Evolutionary conservation across 2,888 invertebrate genomes (phyloP), one percentile per base, ranked within the genome.

Genomic region (Phymatocera aterrima): DNA sequence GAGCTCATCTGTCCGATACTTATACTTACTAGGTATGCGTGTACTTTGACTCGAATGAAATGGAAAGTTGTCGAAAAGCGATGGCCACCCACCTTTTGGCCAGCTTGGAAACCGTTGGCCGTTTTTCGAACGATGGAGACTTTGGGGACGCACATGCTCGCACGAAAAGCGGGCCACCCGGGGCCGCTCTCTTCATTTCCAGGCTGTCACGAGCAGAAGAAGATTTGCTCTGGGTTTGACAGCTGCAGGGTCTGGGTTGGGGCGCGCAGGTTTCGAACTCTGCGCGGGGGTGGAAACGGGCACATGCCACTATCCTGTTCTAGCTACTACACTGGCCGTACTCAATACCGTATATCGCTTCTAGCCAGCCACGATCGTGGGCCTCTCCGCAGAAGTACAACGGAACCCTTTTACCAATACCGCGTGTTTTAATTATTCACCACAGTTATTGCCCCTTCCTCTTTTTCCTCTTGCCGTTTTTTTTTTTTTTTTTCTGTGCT

Each of bases 221-320:
- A 90, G 90, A 90, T 90, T 90, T 88, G 87, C 87, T 85, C 89
- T 90, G 90, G 86, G 88, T 88, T 89, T 90, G 90, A 90, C 90
- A 90, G 90, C 88, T 89, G 88, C 88, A 90, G 89, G 88, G 88
- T 88, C 88, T 88, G 88, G 89, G 87, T 83, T 83, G 84, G 83
- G 83, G 82, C 81, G 81, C 37, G 79, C 83, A 84, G 84, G 85
- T 83, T 86, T 83, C 83, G 85, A 85, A 84, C 84, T 85, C 82
- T 84, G 86, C 82, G 82, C 84, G 83, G 84, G 83, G 85, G 86
- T 81, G 84, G 82, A 80, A 72, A 31, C 51, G 72, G 72, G 72
- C 48, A 72, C 60, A 75, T 75, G 75, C 75, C 54, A 57, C 75
- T 72, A 75, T 60, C 57, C 75, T 57, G 43, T 57, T 57, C 40